Conservation (phyloP, 1,140 invertebrate genomes). For the Cydia pomonella region DNA sequence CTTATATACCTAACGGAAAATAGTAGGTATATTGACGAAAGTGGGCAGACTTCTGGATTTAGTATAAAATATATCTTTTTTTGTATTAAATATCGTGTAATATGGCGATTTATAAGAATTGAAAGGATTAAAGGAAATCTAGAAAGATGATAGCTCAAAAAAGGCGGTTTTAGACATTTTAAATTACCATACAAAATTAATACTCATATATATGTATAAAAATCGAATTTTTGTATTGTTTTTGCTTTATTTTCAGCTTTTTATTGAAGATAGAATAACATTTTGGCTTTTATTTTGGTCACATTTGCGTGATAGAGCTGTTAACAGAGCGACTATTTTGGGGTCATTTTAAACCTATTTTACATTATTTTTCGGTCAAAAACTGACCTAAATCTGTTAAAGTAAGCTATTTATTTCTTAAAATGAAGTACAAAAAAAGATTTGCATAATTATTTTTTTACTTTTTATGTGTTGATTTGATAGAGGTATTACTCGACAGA, state of each 20-base stretch:
- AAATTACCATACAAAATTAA: background rate
- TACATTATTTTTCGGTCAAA: background rate
- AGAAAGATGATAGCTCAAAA: background rate
- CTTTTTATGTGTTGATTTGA: background rate
- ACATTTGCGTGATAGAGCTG: background rate
- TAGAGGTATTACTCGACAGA: background rate
- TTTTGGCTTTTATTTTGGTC: background rate
- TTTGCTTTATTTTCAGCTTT: background rate
- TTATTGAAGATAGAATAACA: background rate
- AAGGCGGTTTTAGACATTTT: background rate
- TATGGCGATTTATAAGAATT: background rate
- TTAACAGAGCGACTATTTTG: background rate
- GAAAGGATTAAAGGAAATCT: background rate
- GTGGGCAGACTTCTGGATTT: background rate
- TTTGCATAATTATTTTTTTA: background rate
- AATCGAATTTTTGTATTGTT: background rate
- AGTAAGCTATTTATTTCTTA: background rate
- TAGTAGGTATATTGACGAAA: slow-evolving; percentile 21
- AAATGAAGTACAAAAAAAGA: background rate
- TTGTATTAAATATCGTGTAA: background rate
- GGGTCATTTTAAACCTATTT: background rate
- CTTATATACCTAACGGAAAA: background rate
- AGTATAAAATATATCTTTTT: background rate
- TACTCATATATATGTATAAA: background rate
- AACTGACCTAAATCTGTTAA: background rate